phyloP scores from a whole-genome alignment of 2,797 vertebrate genomes.

The Sparus aurata region DNA sequence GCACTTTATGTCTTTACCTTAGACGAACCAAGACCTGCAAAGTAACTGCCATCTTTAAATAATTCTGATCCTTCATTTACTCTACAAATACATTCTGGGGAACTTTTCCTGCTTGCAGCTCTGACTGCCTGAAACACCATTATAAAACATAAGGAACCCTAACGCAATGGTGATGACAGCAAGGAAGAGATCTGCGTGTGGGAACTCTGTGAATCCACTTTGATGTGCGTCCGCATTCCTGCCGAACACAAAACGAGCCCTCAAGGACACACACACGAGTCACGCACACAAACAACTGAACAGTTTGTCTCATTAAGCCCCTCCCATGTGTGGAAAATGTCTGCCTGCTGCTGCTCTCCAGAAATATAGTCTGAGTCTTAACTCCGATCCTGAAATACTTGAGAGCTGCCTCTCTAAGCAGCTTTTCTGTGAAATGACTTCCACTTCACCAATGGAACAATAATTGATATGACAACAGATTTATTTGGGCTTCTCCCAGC shows the following conservation, averaged over 20 bases:
- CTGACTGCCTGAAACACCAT: neutral
- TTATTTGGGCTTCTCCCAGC: constrained; percentile 77
- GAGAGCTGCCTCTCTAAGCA: constrained; percentile 83
- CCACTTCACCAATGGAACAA: constrained; percentile 83
- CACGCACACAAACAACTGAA: constrained; percentile 57
- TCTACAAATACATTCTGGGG: neutral
- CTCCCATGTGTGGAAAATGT: constrained; percentile 58
- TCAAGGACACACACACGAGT: constrained; percentile 56
- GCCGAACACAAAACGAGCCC: constrained; percentile 31
- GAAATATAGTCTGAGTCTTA: constrained; percentile 81
- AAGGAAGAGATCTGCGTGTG: constrained; percentile 52
- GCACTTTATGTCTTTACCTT: neutral
- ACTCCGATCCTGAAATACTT: constrained; percentile 80
- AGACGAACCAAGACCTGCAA: neutral
- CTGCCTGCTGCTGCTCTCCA: constrained; percentile 64
- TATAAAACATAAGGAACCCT: too few relatives aligned
- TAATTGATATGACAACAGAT: constrained; percentile 89
- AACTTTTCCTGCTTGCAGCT: neutral
- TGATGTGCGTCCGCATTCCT: constrained; percentile 37
- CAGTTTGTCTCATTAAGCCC: constrained; percentile 71
- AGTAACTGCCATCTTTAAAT: neutral
- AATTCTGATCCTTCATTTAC: neutral
- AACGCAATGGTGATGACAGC: neutral
- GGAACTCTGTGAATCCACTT: constrained; percentile 51
- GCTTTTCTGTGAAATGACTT: constrained; percentile 85